Percentiles rank a stretch among this genome's conserved stretches.
These are phyloP conservation scores for Clarias laeviceps DNA, from an alignment of 2,797 vertebrate species.

Conservation along the genomic window DNA sequence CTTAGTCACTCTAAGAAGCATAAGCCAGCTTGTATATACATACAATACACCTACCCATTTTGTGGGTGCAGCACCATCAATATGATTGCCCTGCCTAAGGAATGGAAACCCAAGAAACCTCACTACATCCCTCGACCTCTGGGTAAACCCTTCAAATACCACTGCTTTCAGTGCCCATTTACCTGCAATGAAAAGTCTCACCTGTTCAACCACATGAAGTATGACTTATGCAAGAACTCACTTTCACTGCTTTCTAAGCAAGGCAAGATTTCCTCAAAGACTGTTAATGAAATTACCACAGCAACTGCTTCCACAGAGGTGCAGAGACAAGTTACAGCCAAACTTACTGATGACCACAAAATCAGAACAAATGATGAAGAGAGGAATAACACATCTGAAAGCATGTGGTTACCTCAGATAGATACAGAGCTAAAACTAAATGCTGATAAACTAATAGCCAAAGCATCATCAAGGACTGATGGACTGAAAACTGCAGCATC, in stretches of 20 bases:
- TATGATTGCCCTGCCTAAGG: conserved; percentile 81
- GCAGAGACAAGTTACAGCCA: neutral
- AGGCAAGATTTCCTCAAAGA: conserved; percentile 57
- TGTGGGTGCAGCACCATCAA: neutral
- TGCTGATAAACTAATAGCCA: conserved; percentile 63
- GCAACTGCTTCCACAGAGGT: neutral
- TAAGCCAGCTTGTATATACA: neutral
- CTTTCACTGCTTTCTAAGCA: conserved; percentile 88
- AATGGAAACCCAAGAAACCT: conserved; percentile 95
- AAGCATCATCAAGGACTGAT: neutral
- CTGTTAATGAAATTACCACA: conserved; percentile 39
- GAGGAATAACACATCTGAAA: conserved; percentile 53
- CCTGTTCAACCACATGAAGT: conserved; percentile 99
- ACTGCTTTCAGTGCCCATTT: conserved; percentile 98
- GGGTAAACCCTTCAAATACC: conserved; percentile 95
- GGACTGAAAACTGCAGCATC: neutral
- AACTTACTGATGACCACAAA: conserved; percentile 68
- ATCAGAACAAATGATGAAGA: conserved; percentile 67
- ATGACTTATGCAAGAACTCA: conserved; percentile 94
- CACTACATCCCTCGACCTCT: conserved; percentile 94
- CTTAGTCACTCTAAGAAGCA: neutral
- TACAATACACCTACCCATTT: neutral
- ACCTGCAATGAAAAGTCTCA: conserved; percentile 98
- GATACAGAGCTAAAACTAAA: conserved; percentile 55
- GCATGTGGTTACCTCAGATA: conserved; percentile 53